Conservation (phyloP, 2,888 invertebrate genomes). For the Epinotia bilunana region DNA sequence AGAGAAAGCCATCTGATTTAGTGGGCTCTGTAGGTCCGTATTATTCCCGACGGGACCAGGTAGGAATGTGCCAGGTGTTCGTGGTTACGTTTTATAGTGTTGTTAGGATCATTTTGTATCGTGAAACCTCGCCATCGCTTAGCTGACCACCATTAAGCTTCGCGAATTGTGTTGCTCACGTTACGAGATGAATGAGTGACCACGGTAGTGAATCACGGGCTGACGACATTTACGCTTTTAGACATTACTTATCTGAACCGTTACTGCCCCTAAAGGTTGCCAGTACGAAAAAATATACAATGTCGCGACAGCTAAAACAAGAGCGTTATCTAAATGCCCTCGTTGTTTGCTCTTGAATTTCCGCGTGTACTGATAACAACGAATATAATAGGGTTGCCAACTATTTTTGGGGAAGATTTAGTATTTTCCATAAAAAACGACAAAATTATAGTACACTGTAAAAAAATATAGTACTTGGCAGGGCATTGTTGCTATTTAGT, state of each 20-base stretch:
- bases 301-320: slow-evolving; percentile 27
- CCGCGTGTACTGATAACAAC: slow-evolving; percentile 26
- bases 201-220: neutral
- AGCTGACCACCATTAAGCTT: slow-evolving; percentile 3
- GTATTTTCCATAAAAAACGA: no score
- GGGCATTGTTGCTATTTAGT: no score
- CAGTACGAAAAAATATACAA: slow-evolving; percentile 30
- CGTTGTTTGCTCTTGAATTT: slow-evolving; percentile 41
- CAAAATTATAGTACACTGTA: no score
- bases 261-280: slow-evolving; percentile 18
- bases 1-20: slow-evolving; percentile 42
- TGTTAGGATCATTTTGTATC: slow-evolving; percentile 17
- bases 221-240: slow-evolving; percentile 6
- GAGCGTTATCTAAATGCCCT: slow-evolving; percentile 35
- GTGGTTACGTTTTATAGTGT: slow-evolving; percentile 26
- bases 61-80: slow-evolving; percentile 13
- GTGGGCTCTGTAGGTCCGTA: slow-evolving; percentile 31
- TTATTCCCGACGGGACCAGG: slow-evolving; percentile 28
- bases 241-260: slow-evolving; percentile 3
- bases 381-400: no score
- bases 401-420: no score
- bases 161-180: neutral
- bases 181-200: neutral
- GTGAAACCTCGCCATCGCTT: slow-evolving; percentile 5
- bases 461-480: no score